Evolutionary conservation across 2,797 vertebrate genomes (phyloP), one percentile per base, ranked within the genome.

Genomic region (Miichthys miiuy): DNA sequence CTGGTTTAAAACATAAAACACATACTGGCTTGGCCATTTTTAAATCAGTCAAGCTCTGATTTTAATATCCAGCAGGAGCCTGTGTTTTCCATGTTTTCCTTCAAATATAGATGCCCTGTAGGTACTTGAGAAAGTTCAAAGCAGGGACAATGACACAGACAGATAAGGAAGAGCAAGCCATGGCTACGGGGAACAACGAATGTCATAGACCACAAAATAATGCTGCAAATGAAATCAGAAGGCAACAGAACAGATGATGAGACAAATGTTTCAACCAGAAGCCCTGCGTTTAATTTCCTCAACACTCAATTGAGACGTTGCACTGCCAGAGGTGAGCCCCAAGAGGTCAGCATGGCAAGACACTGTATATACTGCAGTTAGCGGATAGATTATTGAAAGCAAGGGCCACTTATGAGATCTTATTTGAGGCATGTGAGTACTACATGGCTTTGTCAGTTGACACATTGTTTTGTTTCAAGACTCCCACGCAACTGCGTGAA

Each of bases 161-260:
- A 72, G 67, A 62, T 75, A 62, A 67, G 23, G 62, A 77, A 48
- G 48, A 87, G 81, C 72, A 90, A 81, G 86, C 81, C 77, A 83
- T 44, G 65, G 83, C 75, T 83, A 80, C 58, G 61, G 56, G 61
- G 69, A 67, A 75, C 70, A 82, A 68, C 50, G 68, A 30, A 75
- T 41, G 72, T 55, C 27, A 76, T 70, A 74, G 68, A 41, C 14
- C 44, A 79, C 23, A 71, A 78, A 76, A 81, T 66, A 72, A 88
- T 77, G 66, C 47, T 70, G 58, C 78, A 84, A 88, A 89, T 68
- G 6, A 86, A 80, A 88, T 79, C 25, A 75, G 51, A 72, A 62
- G 63, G 72, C 44, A 84, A 85, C 23, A 72, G 20, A 72, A 80
- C 38, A 79, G 58, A 84, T 66, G 68, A 82, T 66, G 77, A 80